A percentile compares a stretch with the other conserved stretches of the same genome.
These are phyloP conservation scores for Micrasema longulum DNA, from an alignment of 1,140 invertebrate genomes.

Conservation along the genomic window DNA sequence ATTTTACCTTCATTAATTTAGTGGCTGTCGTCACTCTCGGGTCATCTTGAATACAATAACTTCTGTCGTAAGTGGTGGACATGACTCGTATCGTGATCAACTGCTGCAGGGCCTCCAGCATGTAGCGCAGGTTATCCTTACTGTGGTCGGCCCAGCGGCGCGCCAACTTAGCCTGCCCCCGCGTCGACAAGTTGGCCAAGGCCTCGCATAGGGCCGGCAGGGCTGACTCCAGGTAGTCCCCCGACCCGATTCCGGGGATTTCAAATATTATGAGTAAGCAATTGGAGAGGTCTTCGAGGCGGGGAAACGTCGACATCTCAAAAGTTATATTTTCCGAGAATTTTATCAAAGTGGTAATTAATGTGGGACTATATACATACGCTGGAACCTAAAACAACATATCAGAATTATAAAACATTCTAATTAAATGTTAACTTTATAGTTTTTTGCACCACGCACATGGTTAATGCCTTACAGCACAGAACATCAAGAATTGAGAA, in stretches of 20 bases:
- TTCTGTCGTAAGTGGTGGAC: constrained; percentile 77
- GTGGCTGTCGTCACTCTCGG: constrained; percentile 83
- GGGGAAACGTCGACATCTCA: too few species aligned
- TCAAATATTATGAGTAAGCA: constrained; percentile 91
- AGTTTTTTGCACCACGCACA: too few species aligned
- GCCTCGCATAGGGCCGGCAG: constrained; percentile 86
- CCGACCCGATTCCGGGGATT: constrained; percentile 81
- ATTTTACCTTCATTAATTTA: constrained; percentile 81
- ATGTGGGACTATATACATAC: constrained; percentile 70
- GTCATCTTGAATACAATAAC: constrained; percentile 87
- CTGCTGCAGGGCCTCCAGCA: constrained; percentile 88
- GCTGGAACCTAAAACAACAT: constrained; percentile 62
- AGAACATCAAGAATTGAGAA: too few species aligned
- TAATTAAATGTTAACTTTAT: too few species aligned
- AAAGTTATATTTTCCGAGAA: constrained; percentile 80
- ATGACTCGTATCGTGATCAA: constrained; percentile 87
- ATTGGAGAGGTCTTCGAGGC: constrained; percentile 76
- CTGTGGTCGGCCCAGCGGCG: constrained; percentile 82
- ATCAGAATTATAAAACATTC: too few species aligned
- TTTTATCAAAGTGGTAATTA: constrained; percentile 83
- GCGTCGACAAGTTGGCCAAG: constrained; percentile 76
- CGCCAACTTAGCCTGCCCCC: constrained; percentile 77
- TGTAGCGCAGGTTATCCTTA: constrained; percentile 75
- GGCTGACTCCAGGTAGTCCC: constrained; percentile 85
- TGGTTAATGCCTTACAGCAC: too few species aligned